Evolutionary conservation across 2,797 vertebrate genomes (phyloP), one percentile per base, ranked within the genome.

Genomic region (Mormyrops boulengeri): DNA sequence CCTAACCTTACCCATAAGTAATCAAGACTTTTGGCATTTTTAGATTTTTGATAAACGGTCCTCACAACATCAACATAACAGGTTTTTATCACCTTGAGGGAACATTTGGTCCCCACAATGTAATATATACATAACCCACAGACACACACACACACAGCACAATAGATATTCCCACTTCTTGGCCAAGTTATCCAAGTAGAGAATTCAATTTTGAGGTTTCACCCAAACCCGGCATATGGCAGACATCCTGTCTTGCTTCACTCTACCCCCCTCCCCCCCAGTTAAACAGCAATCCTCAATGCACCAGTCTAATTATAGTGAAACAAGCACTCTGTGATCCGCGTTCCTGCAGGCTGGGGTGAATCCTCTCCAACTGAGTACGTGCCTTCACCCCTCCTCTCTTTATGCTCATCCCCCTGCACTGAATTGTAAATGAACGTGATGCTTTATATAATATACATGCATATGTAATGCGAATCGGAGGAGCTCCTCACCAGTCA

Each of bases 221-320:
- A 52, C 92, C 5, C 0, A 87, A 90, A 90, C 90, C 89, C 52
- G 90, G 89, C 91, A 88, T 91, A 91, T 89, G 92, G 91, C 90
- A 92, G 88, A 0, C 88, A 93, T 93, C 92, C 94, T 92, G 94
- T 91, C 93, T 92, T 93, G 94, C 92, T 93, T 91, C 92, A 92
- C 84, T 94, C 93, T 91, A 85, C 96, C 94, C 95, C 95, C 93
- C 94, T 93, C 91, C 93, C 91, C 93, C 91, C 92, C 92, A 92
- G 94, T 94, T 94, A 95, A 93, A 90, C 88, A 93, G 92, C 93
- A 96, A 94, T 91, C 88, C 93, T 95, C 94, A 95, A 95, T 96
- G 94, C 95, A 93, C 94, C 91, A 94, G 95, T 95, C 93, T 96
- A 97, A 97, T 97, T 97, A 96, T 95, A 95, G 95, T 93, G 94